Base-by-base conservation (phyloP, 2,113 vertebrate species). In the Dicaeum eximium region DNA sequence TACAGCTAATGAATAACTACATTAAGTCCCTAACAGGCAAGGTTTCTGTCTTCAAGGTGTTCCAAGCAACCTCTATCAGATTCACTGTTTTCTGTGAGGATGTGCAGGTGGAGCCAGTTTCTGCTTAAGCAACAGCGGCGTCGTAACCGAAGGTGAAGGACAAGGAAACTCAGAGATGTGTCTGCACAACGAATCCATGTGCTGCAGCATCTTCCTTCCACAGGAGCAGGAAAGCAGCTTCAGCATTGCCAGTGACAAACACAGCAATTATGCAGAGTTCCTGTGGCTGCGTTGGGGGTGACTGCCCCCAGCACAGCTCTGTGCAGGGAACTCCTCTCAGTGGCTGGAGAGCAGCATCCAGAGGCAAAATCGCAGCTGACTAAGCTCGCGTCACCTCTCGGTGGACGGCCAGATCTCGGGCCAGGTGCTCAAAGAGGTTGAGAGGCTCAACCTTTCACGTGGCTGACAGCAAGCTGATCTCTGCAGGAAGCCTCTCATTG, bases 381-480 rank as follows among this genome's bases (percentile, higher is more conserved):
- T 23, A 58, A 10, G 20, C n/a, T 11, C 8, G 11, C n/a, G 31
- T 37, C 1, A 28, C 73, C 73, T 48, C 2, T 5, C 17, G 5
- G 8, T 33, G n/a, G 18, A 44, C 6, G 0, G 27, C 31, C 0
- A 2, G 61, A 50, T 81, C 30, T 57, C 20, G 24, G 31, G 37
- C 31, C 65, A 62, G 67, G 38, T 37, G 18, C 57, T 84, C 67
- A 53, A 72, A 83, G 38, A 72, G 38, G 33, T 40, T 72, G 48
- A 18, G 57, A 0, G 40, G 47, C 48, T 54, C n/a, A 6, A 33
- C 13, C n/a, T 3, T 31, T 38, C 2, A 3, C 58, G 15, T 4
- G 13, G 44, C n/a, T 0, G 16, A 23, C 0, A 23, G 78, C 64
- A 81, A 17, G 18, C 28, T 38, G 64, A 81, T 69, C 53, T 23